These are phyloP conservation scores for Aramus guarauna DNA, from an alignment of 2,113 vertebrate genomes.

Conservation along the genomic window DNA sequence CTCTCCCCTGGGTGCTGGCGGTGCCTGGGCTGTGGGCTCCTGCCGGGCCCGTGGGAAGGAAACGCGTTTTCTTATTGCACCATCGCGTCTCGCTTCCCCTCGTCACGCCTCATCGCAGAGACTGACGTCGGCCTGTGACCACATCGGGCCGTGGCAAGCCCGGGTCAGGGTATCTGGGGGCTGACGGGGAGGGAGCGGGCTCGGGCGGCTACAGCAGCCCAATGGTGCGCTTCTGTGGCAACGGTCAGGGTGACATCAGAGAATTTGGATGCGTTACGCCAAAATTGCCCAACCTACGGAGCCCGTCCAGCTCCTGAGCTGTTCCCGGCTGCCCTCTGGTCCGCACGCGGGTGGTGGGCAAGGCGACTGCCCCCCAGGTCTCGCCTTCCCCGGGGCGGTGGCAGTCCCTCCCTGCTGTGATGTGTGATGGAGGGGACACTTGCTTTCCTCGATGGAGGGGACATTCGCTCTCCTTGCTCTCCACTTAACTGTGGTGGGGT, in stretches of 20 bases:
- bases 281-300: neutral
- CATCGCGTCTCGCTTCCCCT: too few species aligned
- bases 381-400: too few species aligned
- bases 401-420: rapidly evolving
- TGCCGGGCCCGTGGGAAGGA: neutral
- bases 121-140: neutral
- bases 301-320: neutral
- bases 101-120: neutral
- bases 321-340: neutral
- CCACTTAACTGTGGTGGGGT: rapidly evolving
- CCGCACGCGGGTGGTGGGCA: neutral
- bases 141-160: rapidly evolving
- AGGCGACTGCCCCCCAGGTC: neutral
- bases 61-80: neutral
- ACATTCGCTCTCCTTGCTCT: rapidly evolving
- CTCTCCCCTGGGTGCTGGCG: neutral
- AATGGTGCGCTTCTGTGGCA: rapidly evolving
- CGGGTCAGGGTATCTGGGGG: neutral
- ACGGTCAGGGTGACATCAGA: rapidly evolving
- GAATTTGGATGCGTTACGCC: neutral
- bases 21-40: neutral
- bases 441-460: too few species aligned
- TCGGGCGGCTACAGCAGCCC: too few species aligned
- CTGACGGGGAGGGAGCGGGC: neutral
- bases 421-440: rapidly evolving